A percentile compares a stretch with the other conserved stretches of the same genome.
Evolutionary conservation across 2,113 vertebrate genomes (phyloP).

Genomic region (Zosterops lateralis): DNA sequence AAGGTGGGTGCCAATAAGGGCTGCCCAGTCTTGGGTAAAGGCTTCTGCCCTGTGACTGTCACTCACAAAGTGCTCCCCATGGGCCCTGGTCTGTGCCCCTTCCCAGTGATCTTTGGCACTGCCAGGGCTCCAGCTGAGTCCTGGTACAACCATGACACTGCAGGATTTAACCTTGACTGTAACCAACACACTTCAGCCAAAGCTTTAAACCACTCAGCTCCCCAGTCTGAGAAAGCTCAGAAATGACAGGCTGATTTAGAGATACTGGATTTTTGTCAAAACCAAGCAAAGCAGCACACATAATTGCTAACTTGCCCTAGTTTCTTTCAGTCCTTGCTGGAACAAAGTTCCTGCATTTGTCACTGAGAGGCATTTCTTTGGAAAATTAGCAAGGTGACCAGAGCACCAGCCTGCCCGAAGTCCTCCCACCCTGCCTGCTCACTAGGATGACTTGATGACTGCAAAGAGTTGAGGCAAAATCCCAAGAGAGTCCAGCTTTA

Average conservation of each 20-base stretch:
- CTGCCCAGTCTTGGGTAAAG: not conserved
- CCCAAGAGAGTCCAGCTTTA: not conserved
- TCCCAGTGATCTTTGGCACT: not conserved
- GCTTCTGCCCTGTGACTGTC: not conserved
- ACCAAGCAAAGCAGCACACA: not conserved
- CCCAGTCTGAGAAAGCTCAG: not conserved
- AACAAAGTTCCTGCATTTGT: not conserved
- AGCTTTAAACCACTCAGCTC: not conserved
- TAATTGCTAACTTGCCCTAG: not conserved
- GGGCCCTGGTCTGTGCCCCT: not conserved
- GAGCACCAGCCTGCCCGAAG: not conserved
- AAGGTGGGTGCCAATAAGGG: not conserved
- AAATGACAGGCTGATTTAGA: not conserved
- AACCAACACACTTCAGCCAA: accelerated
- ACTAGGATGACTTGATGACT: not conserved
- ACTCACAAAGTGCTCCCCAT: accelerated
- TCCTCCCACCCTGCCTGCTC: not conserved
- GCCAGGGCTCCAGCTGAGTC: not conserved
- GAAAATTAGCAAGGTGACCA: not conserved
- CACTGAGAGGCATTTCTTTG: not conserved
- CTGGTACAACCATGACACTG: not conserved
- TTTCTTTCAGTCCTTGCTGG: not conserved
- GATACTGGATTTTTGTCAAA: not conserved
- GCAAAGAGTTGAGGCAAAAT: not conserved
- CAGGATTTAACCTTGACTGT: not conserved